Base-by-base conservation (phyloP, 2,888 invertebrate species). In the Ochropacha duplaris region DNA sequence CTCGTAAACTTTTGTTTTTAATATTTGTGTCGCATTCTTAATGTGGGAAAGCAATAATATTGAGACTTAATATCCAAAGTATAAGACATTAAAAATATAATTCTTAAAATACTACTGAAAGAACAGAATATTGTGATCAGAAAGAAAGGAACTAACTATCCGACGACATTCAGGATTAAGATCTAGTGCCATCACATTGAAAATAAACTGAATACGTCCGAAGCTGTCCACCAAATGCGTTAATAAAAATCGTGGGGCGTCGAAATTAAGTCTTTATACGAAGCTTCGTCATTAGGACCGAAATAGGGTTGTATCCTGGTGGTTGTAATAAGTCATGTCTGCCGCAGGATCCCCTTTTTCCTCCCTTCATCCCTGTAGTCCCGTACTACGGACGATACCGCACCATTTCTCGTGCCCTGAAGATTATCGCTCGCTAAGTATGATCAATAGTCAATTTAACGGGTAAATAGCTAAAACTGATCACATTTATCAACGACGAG, bases 251-350 rank as follows among this genome's bases (percentile, higher is more conserved):
- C 82, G 87, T 85, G 84, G 87, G 88, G 87, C 86, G 90, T 88
- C 87, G 86, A 89, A 92, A 92, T 92, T 88, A 91, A 91, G 91
- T 90, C 80, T 79, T 81, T 86, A 82, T 83, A 87, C 87, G 84
- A 75, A 86, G 86, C 86, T 81, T 83, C 84, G 88, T 92, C 90
- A 91, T 92, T 92, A 91, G 88, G 90, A 79, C 82, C 85, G 85
- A 85, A 91, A 90, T 90, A 88, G 90, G 92, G 90, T 91, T 90
- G 91, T 91, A 88, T 92, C 88, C 87, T 88, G 87, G 87, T 85
- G 86, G 86, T 85, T 76, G 88, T 87, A 90, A 92, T 92, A 92
- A 91, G 91, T 92, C 90, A 91, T 92, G 92, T 92, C 92, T 86
- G 86, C 83, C 85, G 84, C 90, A 90, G 90, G 83, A 83, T 82